These are phyloP conservation scores for Sinocyclocheilus anshuiensis DNA, from an alignment of 2,113 vertebrate species.

Conservation along the genomic window DNA sequence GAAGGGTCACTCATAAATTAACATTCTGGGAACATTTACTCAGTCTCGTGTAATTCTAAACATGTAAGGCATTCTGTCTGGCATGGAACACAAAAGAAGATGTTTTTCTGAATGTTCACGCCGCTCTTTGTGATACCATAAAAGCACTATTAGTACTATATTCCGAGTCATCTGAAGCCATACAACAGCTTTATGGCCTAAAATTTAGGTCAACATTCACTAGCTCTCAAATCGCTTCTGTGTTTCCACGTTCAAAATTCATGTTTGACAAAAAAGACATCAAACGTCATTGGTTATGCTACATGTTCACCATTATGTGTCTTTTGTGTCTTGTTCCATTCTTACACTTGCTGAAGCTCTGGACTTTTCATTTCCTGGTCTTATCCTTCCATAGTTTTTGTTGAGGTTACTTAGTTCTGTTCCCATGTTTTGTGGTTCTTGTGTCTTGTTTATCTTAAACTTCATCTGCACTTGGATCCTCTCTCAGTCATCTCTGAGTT, in stretches of 20 bases:
- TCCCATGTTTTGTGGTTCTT: too few species aligned
- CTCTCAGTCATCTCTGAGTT: background rate
- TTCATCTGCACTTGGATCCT: background rate
- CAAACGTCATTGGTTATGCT: background rate
- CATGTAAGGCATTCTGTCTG: background rate
- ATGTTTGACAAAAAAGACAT: background rate
- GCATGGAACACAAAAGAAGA: background rate
- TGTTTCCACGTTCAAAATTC: background rate
- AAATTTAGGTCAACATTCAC: background rate
- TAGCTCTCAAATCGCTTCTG: background rate
- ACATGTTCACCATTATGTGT: too few species aligned
- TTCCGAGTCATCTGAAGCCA: background rate
- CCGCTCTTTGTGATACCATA: background rate
- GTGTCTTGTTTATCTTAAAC: too few species aligned
- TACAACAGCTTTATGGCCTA: too few species aligned
- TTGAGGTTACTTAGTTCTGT: too few species aligned
- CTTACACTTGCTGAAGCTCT: too few species aligned
- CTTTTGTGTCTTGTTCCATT: too few species aligned
- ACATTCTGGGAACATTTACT: background rate
- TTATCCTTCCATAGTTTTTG: too few species aligned
- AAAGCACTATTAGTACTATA: background rate
- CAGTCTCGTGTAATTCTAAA: background rate
- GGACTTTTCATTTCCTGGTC: too few species aligned
- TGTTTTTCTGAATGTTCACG: background rate
- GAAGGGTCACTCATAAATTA: background rate